These are phyloP conservation scores for Drosophila carrolli DNA, from an alignment of 1,140 invertebrate genomes.

Conservation along the genomic window DNA sequence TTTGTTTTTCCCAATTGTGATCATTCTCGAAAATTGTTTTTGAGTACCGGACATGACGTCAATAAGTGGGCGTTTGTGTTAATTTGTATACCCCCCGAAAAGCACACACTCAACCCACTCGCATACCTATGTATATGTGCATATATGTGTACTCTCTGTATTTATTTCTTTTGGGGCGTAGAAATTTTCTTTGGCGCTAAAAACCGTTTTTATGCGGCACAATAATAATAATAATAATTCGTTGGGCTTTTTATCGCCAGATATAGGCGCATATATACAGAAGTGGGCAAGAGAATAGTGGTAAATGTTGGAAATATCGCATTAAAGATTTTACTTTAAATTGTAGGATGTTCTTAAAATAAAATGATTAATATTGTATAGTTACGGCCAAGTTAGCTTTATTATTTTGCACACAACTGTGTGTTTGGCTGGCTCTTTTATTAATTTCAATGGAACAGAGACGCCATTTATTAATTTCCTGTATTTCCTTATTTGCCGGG, in stretches of 20 bases:
- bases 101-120: slow-evolving; percentile 42
- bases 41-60: slow-evolving; percentile 83
- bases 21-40: slow-evolving; percentile 83
- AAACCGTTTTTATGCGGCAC: slow-evolving; percentile 55
- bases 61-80: slow-evolving; percentile 83
- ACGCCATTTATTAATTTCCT: slow-evolving; percentile 67
- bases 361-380: too few species aligned
- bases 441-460: slow-evolving; percentile 27
- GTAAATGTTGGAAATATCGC: not conserved
- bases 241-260: slow-evolving; percentile 59
- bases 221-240: slow-evolving; percentile 74
- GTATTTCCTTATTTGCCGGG: slow-evolving; percentile 66
- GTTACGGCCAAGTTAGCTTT: not conserved
- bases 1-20: slow-evolving; percentile 83
- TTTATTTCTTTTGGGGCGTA: slow-evolving; percentile 35
- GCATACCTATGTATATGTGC: slow-evolving; percentile 4
- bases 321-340: not conserved
- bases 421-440: slow-evolving; percentile 18
- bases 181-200: slow-evolving; percentile 42
- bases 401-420: not conserved
- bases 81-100: slow-evolving; percentile 67
- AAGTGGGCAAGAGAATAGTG: not conserved
- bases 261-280: slow-evolving; percentile 12
- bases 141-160: slow-evolving; percentile 5
- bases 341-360: too few species aligned